Evolutionary conservation across 1,140 invertebrate genomes (phyloP), one percentile per base, ranked within the genome.

Genomic region (Atta cephalotes): DNA sequence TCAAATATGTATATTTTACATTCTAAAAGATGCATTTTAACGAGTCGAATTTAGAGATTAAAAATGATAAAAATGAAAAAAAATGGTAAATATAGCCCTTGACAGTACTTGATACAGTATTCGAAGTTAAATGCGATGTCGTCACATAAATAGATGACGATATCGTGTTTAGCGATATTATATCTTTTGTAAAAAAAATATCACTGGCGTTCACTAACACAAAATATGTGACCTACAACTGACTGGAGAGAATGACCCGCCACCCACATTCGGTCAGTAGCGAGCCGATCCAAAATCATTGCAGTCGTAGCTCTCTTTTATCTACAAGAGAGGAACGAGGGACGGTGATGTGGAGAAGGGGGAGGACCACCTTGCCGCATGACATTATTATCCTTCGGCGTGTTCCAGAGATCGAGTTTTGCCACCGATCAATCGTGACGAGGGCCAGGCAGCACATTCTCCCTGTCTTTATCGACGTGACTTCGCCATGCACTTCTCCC

Each of bases 211-310:
- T 74, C 25, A 51, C 51, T 39, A 31, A 25, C 39, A 25, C 60
- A n/a, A 71, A 72, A 82, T 84, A 62, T 51, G 74, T 62, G 80
- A 76, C 28, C 66, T 35, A 76, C 80, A 51, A 62, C 70, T 28
- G 14, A n/a, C n/a, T 14, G 28, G 28, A 45, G 62, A 18, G 45
- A 68, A 76, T 45, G 72, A 78, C 39, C 70, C 66, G 84, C 88
- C 88, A 90, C 88, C 77, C 87, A 88, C 84, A 45, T 89, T 84
- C 72, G 62, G 45, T 56, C 87, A 79, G 85, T 90, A 90, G 89
- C 72, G 25, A 71, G 77, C 62, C 68, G 79, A 63, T 78, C 49
- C 28, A 86, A 81, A 88, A 85, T 89, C 81, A 53, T 51, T 62
- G 31, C 45, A 77, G 25, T 82, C 56, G 16, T 70, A 45, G 31